Evolutionary conservation across 2,888 invertebrate species (phyloP).

Genomic region (Cheilosia soror): DNA sequence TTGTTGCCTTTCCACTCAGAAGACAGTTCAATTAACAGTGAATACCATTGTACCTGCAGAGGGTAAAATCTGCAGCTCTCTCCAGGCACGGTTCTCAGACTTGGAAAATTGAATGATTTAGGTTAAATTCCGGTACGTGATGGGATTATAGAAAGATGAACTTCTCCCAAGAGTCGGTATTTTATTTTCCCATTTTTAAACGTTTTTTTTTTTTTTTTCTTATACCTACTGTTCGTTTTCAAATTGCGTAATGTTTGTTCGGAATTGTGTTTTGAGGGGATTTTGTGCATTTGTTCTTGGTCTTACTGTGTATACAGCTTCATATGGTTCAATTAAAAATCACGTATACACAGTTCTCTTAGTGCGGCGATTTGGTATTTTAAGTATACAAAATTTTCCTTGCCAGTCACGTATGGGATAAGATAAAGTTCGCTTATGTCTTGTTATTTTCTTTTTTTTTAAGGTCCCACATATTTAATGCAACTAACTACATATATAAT

Average conservation of each 20-base stretch:
- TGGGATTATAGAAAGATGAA: constrained; percentile 68
- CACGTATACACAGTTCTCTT: constrained; percentile 38
- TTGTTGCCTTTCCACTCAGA: constrained; percentile 6
- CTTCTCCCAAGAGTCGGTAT: constrained; percentile 55
- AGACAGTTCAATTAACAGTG: constrained; percentile 65
- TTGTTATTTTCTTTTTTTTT: neutral
- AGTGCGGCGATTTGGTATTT: constrained; percentile 14
- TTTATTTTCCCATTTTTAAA: constrained; percentile 23
- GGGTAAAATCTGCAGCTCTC: constrained; percentile 10
- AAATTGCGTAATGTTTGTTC: constrained; percentile 45
- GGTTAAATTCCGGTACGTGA: constrained; percentile 71
- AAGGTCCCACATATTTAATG: neutral
- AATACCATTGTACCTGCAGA: constrained; percentile 42
- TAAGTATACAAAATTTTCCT: constrained; percentile 24
- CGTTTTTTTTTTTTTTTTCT: constrained; percentile 1
- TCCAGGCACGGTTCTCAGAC: constrained; percentile 15
- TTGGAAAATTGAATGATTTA: constrained; percentile 62
- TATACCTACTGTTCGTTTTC: constrained; percentile 21
- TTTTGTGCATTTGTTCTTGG: constrained; percentile 32
- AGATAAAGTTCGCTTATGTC: constrained; percentile 10
- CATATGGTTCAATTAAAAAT: constrained; percentile 58
- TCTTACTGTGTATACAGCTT: neutral
- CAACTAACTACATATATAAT: neutral
- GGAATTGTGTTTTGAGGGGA: constrained; percentile 11
- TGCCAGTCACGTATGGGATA: constrained; percentile 45